These are phyloP conservation scores for Oenanthe melanoleuca DNA, from an alignment of 2,113 vertebrate genomes.

Conservation along the genomic window DNA sequence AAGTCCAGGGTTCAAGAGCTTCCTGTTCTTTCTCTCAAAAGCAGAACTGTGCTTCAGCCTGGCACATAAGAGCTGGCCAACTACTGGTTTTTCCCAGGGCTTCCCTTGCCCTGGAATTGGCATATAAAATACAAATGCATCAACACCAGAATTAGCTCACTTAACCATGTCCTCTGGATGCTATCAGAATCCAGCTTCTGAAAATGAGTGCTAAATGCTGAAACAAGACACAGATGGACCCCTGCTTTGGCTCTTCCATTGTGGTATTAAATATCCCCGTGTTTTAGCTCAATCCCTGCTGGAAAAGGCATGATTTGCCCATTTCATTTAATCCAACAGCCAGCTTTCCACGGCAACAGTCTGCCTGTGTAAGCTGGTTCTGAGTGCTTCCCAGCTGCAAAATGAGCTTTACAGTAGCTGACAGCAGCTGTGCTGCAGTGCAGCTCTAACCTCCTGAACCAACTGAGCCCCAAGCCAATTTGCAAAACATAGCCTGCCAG, in stretches of 20 bases:
- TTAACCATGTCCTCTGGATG: background rate
- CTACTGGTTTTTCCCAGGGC: background rate
- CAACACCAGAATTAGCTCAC: background rate
- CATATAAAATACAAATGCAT: background rate
- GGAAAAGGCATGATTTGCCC: background rate
- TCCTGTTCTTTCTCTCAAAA: background rate
- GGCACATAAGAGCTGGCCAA: background rate
- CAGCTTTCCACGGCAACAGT: background rate
- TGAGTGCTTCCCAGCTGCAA: background rate
- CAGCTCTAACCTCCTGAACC: background rate
- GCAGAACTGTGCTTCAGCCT: background rate
- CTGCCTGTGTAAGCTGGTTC: background rate
- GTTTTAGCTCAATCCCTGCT: background rate
- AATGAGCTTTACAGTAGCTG: background rate
- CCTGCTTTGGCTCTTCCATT: background rate
- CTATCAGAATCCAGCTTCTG: background rate
- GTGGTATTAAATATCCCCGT: background rate
- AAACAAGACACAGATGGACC: background rate
- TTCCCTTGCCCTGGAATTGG: background rate
- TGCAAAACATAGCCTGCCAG: background rate
- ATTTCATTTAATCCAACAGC: background rate
- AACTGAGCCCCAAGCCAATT: background rate
- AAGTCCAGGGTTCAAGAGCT: background rate
- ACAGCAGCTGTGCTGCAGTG: constrained; percentile 4
- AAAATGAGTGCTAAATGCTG: background rate